Evolutionary conservation across 2,888 invertebrate genomes (phyloP), one percentile per base, ranked within the genome.

Genomic region (Pogonocherus hispidulus): DNA sequence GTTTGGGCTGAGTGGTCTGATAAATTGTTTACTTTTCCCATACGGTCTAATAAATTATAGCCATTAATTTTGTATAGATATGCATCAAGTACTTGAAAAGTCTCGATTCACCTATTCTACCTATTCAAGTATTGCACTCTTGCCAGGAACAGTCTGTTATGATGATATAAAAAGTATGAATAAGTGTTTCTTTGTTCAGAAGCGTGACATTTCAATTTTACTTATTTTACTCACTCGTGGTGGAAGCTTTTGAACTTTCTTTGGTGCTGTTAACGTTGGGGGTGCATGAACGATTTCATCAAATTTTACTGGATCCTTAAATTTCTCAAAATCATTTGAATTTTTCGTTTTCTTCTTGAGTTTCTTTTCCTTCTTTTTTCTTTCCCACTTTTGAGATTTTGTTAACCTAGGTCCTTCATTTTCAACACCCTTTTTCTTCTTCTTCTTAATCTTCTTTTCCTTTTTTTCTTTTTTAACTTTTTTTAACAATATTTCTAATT

Each of bases 251-350:
- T 54, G 16, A 46, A 87, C 88, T 76, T 87, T 88, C 64, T 86
- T 86, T 1, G 91, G 90, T 56, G 85, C 81, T 2, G 86, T 81
- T 41, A 94, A 85, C 59, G 87, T 84, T 32, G 95, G 94, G 63
- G 95, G 94, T 57, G 89, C 92, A 84, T 92, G 91, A 1, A 88
- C 91, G 56, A 91, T 88, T 81, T 94, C 94, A 0, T 94, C 94
- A 86, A 95, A 95, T 79, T 88, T 82, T 19, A 95, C 87, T 52
- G 87, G 86, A 83, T 95, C 95, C 77, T 86, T 78, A 22, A 82
- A 81, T 11, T 77, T 85, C 57, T 90, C 89, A 37, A 87, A 85
- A 67, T 75, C 75, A 66, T 80, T 73, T 22, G 69, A 18, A 63
- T 72, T 63, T 20, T 69, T 44, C 44, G 4, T n/a, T 64, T 75